Evolutionary conservation across 1,140 invertebrate species (phyloP), one percentile per base, ranked within the genome.

Genomic region (Andrena cerasifolii): DNA sequence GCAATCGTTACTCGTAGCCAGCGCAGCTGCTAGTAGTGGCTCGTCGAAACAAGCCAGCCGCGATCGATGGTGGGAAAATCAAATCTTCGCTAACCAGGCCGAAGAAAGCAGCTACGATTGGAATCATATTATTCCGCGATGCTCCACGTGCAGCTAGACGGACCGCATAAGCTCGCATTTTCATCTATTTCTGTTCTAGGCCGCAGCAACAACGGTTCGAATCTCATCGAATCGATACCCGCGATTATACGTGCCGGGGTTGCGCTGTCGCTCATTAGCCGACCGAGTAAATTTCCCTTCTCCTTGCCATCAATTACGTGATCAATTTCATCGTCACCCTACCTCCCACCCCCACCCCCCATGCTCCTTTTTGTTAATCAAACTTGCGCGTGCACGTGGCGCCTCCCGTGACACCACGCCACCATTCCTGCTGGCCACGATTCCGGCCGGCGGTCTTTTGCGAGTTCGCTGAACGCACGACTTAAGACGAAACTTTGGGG

Each of bases 131-230:
- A 61, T 58, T 43, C 31, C 8, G 16, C 5, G 28, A 16, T 26
- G 33, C n/a, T 49, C 31, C 21, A 49, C 16, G 24, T 36, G n/a
- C 16, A 24, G 2, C 6, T 28, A n/a, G 26, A 8, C 28, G 24
- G 8, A 5, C 21, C 31, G 26, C 54, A 61, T 56, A 83, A 49
- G 40, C 56, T n/a, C 62, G 61, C 66, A 72, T 80, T 80, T 84
- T 87, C 82, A 84, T 79, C 86, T 86, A 87, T 86, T 87, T 86
- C 78, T 83, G 80, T 85, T 86, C 86, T 87, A 85, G 86, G 85
- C 80, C 80, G 86, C 86, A 66, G 77, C 79, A 86, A 79, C 77
- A 74, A 59, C 76, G 54, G 62, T 75, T 81, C 63, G 75, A 77
- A 74, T 43, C 28, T 59, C 68, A 67, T 14, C 56, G 62, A 85